phyloP scores from a whole-genome alignment of 2,888 invertebrate species.

The Diaperis boleti region DNA sequence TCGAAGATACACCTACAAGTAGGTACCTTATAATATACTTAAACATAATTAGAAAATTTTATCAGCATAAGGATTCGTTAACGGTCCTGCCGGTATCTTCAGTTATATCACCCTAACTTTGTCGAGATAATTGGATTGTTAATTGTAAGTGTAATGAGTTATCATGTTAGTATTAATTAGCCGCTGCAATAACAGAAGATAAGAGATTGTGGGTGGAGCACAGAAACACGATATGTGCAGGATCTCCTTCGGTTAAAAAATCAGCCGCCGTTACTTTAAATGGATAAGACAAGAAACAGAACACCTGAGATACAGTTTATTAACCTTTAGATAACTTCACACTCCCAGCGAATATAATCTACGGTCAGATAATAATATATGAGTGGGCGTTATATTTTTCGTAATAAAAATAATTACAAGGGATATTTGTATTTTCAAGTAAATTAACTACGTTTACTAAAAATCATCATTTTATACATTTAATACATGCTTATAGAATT shows the following conservation, averaged over 20 bases:
- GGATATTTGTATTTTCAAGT: too few relatives aligned
- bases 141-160: conserved; percentile 16
- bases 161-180: conserved; percentile 5
- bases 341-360: too few relatives aligned
- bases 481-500: too few relatives aligned
- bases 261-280: background rate
- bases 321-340: background rate
- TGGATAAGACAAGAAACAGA: background rate
- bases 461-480: too few relatives aligned
- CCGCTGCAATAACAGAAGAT: background rate
- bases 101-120: conserved; percentile 6
- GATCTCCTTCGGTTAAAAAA: background rate
- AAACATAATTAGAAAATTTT: conserved; percentile 25
- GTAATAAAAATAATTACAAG: too few relatives aligned
- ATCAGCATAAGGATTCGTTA: background rate
- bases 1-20: conserved; percentile 31
- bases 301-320: background rate
- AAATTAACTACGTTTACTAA: too few relatives aligned
- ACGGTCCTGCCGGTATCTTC: conserved; percentile 10
- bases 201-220: conserved; percentile 4
- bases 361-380: too few relatives aligned
- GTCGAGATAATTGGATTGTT: conserved; percentile 22
- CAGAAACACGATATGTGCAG: background rate
- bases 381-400: too few relatives aligned
- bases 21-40: conserved; percentile 13